Evolutionary conservation across 1,140 invertebrate species (phyloP).

Genomic region (Cherax quadricarinatus): DNA sequence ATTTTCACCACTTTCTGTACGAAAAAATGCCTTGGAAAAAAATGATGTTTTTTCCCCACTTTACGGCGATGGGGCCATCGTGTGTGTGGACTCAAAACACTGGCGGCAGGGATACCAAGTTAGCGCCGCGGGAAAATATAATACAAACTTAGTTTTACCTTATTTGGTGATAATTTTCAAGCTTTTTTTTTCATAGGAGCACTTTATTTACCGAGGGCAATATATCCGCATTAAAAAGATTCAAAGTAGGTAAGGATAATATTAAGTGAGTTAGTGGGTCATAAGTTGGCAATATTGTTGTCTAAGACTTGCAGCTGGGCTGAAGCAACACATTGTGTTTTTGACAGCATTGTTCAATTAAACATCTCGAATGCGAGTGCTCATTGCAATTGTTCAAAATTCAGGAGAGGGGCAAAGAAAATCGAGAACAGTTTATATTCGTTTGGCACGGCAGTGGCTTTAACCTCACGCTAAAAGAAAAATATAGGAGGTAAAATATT

Average conservation of each 20-base stretch:
- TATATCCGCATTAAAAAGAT: too few relatives aligned
- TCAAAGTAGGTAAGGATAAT: background rate
- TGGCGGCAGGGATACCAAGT: conserved; percentile 22
- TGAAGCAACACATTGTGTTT: background rate
- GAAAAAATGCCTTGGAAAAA: conserved; percentile 3
- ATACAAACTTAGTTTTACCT: background rate
- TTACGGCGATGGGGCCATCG: conserved; percentile 30
- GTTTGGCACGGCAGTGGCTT: conserved; percentile 1
- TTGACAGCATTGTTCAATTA: conserved; percentile 21
- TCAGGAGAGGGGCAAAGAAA: background rate
- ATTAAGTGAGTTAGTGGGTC: background rate
- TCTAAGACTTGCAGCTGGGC: background rate
- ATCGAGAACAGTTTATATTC: conserved; percentile 11
- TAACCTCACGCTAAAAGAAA: conserved; percentile 7
- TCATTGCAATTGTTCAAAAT: conserved; percentile 4
- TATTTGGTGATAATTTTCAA: background rate
- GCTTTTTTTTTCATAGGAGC: too few relatives aligned
- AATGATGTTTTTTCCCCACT: conserved; percentile 10
- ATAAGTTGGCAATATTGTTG: background rate
- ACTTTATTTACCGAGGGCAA: too few relatives aligned
- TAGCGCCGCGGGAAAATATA: background rate
- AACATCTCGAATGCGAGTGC: conserved; percentile 2
- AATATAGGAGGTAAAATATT: background rate
- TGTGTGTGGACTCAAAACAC: conserved; percentile 38
- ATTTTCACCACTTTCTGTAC: conserved; percentile 30